These are phyloP conservation scores for Chrysolina haemoptera DNA, from an alignment of 2,888 invertebrate species.

Conservation along the genomic window DNA sequence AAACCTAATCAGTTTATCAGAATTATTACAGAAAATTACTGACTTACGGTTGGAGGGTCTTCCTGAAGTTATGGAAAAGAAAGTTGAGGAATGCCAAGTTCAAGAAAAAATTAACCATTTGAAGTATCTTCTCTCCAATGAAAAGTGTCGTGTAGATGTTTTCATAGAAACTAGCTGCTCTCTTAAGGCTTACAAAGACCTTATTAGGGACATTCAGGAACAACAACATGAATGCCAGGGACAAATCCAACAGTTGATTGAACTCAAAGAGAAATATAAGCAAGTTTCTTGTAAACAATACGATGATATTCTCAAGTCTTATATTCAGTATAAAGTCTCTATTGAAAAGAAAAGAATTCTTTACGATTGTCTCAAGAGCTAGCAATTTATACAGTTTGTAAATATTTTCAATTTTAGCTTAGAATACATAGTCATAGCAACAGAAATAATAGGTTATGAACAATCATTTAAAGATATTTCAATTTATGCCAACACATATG, in stretches of 20 bases:
- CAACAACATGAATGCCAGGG: conserved; percentile 63
- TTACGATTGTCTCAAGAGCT: conserved; percentile 43
- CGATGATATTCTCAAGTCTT: conserved; percentile 67
- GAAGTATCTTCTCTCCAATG: conserved; percentile 60
- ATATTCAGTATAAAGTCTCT: conserved; percentile 65
- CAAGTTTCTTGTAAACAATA: conserved; percentile 68
- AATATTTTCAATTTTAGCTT: conserved; percentile 21
- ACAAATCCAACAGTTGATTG: conserved; percentile 65
- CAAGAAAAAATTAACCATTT: conserved; percentile 65
- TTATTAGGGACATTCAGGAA: conserved; percentile 65
- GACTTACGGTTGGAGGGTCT: conserved; percentile 63
- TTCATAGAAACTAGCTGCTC: conserved; percentile 68
- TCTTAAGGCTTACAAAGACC: conserved; percentile 66
- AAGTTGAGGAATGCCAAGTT: conserved; percentile 63
- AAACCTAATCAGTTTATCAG: conserved; percentile 60
- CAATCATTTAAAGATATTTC: background rate
- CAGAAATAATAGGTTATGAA: background rate
- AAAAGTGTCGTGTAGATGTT: conserved; percentile 63
- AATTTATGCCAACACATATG: no score
- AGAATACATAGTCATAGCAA: background rate
- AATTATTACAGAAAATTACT: conserved; percentile 64
- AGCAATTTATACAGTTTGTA: conserved; percentile 28
- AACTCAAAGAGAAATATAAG: conserved; percentile 67
- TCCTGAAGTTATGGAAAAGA: conserved; percentile 61
- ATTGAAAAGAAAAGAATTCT: conserved; percentile 66